These are phyloP conservation scores for Sicus ferrugineus DNA, from an alignment of 2,888 invertebrate species.

Conservation along the genomic window DNA sequence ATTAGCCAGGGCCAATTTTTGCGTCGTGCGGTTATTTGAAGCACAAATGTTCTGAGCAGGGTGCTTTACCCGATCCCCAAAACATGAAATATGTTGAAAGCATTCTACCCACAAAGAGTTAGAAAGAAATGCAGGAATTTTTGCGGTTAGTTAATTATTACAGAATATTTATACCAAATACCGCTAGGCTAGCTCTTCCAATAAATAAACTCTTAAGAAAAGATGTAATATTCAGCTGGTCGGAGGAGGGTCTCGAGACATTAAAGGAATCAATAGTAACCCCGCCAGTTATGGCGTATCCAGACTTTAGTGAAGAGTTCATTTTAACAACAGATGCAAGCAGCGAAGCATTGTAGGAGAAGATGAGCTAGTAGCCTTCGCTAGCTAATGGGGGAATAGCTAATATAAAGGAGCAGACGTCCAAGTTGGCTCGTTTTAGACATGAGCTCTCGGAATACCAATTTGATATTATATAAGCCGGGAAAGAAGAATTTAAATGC, in stretches of 20 bases:
- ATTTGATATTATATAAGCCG: too few relatives aligned
- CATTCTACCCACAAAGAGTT: not conserved
- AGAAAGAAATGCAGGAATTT: not conserved
- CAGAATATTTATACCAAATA: not conserved
- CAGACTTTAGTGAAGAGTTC: conserved; percentile 37
- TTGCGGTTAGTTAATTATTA: not conserved
- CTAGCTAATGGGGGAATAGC: conserved; percentile 8
- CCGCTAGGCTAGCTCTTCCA: not conserved
- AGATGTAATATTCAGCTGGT: conserved; percentile 7
- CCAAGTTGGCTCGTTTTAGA: too few relatives aligned
- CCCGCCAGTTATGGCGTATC: conserved; percentile 35
- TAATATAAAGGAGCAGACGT: conserved; percentile 32
- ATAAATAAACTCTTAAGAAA: not conserved
- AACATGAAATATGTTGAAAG: not conserved
- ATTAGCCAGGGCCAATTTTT: too few relatives aligned
- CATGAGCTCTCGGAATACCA: too few relatives aligned
- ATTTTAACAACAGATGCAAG: conserved; percentile 33
- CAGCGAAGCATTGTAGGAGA: conserved; percentile 19
- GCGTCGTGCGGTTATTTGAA: too few relatives aligned
- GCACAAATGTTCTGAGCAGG: too few relatives aligned
- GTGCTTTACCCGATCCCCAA: not conserved
- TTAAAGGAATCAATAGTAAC: conserved; percentile 30
- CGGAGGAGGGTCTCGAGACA: conserved; percentile 23
- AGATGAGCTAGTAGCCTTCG: conserved; percentile 25
- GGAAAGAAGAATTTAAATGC: too few relatives aligned